A percentile compares a stretch with the other conserved stretches of the same genome.
phyloP scores from a whole-genome alignment of 2,888 invertebrate species.

The Epicampocera succincta region DNA sequence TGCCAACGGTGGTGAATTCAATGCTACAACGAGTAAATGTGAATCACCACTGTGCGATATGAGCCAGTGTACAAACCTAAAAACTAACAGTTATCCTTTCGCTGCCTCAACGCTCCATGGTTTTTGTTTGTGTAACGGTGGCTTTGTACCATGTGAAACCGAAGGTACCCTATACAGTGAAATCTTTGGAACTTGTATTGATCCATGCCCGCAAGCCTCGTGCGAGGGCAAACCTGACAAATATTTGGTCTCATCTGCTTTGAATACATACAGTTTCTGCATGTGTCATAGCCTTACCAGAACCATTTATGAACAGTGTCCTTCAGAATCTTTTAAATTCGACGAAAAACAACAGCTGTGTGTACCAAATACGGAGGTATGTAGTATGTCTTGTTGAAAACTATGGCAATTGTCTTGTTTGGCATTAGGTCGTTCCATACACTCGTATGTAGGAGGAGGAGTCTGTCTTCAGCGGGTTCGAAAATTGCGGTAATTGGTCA shows the following conservation, averaged over 20 bases:
- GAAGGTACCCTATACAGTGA: slow-evolving; percentile 59
- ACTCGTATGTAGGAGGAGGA: too few species aligned
- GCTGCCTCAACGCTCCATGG: slow-evolving; percentile 70
- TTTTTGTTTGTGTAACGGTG: slow-evolving; percentile 73
- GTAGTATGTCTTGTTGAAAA: slow-evolving; percentile 33
- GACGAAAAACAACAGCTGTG: slow-evolving; percentile 58
- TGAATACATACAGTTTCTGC: slow-evolving; percentile 72
- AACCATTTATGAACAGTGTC: slow-evolving; percentile 67
- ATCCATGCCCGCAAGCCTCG: slow-evolving; percentile 26
- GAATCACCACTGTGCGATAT: slow-evolving; percentile 70
- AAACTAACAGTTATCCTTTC: slow-evolving; percentile 40
- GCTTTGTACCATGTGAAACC: slow-evolving; percentile 65
- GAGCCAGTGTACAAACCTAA: slow-evolving; percentile 66
- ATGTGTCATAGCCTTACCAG: slow-evolving; percentile 64
- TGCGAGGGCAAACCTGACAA: slow-evolving; percentile 22
- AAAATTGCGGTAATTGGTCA: too few species aligned
- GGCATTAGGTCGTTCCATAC: too few species aligned
- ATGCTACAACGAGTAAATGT: slow-evolving; percentile 32
- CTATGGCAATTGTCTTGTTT: too few species aligned
- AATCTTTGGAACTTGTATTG: background rate
- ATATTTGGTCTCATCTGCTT: slow-evolving; percentile 57
- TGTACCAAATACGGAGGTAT: slow-evolving; percentile 69
- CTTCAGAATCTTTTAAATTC: slow-evolving; percentile 58
- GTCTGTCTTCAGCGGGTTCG: too few species aligned
- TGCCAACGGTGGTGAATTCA: slow-evolving; percentile 41